A percentile compares a stretch with the other conserved stretches of the same genome.
These are phyloP conservation scores for Podarcis siculus DNA, from an alignment of 2,797 vertebrate species.

Conservation along the genomic window DNA sequence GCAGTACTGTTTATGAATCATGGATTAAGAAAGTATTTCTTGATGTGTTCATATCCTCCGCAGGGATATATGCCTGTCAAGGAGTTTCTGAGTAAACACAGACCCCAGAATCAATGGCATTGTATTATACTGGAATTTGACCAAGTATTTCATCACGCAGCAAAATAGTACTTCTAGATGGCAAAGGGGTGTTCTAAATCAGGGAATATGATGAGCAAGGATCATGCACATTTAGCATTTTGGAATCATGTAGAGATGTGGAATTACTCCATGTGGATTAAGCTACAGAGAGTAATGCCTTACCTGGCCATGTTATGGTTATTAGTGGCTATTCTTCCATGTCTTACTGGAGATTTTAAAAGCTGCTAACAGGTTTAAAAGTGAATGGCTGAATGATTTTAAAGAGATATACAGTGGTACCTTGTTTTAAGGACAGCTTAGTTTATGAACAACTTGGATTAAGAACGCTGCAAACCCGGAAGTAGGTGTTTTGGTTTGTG, in stretches of 20 bases:
- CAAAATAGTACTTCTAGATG: neutral
- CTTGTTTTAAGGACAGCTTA: no score
- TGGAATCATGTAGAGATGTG: neutral
- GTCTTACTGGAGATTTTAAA: neutral
- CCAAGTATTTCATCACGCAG: neutral
- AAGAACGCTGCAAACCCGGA: no score
- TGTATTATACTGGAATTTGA: neutral
- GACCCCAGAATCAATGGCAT: neutral
- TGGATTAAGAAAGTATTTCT: conserved; percentile 11
- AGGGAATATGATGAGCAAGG: neutral
- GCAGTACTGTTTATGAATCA: conserved; percentile 5
- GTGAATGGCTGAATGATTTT: neutral
- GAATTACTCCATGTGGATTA: neutral
- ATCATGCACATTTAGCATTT: no score
- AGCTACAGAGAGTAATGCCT: no score
- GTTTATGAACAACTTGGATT: no score
- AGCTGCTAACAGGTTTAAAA: neutral
- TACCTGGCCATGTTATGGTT: no score
- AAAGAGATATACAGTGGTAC: neutral
- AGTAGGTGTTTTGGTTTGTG: no score
- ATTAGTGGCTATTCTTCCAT: neutral
- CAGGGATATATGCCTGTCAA: neutral
- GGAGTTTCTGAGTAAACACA: neutral
- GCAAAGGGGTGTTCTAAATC: neutral
- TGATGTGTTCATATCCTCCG: neutral